Evolutionary conservation across 2,113 vertebrate species (phyloP).

Genomic region (Rhinichthys klamathensis): DNA sequence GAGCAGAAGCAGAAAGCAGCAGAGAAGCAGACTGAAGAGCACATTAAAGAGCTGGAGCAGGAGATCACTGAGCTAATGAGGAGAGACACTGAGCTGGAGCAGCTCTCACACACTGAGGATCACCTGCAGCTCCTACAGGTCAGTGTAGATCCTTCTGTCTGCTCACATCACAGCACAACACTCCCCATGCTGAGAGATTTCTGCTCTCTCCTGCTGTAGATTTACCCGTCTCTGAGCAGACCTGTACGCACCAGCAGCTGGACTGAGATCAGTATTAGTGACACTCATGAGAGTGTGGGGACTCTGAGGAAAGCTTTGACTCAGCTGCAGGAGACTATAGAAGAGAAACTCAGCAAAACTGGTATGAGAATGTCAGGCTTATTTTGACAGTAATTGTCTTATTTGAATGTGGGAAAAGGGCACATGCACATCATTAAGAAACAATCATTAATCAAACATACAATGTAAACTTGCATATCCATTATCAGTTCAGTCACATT

Average conservation of each 20-base stretch:
- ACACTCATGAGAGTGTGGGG: not conserved
- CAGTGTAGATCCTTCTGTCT: not conserved
- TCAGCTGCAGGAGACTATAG: not conserved
- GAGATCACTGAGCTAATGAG: not conserved
- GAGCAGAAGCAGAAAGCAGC: slow-evolving; percentile 2
- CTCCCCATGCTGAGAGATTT: not conserved
- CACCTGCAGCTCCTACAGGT: not conserved
- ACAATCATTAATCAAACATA: too few relatives aligned
- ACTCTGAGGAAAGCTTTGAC: accelerated
- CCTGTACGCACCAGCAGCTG: not conserved
- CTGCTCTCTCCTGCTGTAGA: slow-evolving; percentile 12
- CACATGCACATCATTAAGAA: too few relatives aligned
- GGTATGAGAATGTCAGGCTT: not conserved
- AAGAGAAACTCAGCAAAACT: not conserved
- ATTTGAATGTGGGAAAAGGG: too few relatives aligned
- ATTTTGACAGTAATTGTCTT: too few relatives aligned
- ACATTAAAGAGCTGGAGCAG: slow-evolving; percentile 3
- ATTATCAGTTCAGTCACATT: too few relatives aligned
- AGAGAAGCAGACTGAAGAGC: not conserved
- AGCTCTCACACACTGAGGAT: not conserved
- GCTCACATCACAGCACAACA: not conserved
- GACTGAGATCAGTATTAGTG: not conserved
- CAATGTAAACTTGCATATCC: too few relatives aligned
- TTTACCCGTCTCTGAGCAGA: not conserved
- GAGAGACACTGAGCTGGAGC: not conserved